A percentile compares a stretch with the other conserved stretches of the same genome.
Conservation (phyloP, 2,797 vertebrate species). For the Mus minutoides region DNA sequence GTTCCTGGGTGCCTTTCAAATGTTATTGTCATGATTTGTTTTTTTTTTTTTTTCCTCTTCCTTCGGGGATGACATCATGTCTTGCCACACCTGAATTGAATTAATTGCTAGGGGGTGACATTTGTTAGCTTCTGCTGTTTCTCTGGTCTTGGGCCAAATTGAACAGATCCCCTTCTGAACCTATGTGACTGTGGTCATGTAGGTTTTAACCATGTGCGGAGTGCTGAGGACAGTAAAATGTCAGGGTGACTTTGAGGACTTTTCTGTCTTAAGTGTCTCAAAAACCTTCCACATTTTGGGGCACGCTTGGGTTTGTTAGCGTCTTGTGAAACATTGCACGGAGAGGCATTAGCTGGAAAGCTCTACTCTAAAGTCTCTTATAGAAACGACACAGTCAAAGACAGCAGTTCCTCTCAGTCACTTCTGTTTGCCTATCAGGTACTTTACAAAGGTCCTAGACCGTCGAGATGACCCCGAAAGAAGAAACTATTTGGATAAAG, state of each 20-base stretch:
- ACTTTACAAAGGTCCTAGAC: background rate
- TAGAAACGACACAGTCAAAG: background rate
- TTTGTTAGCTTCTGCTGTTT: conserved; percentile 11
- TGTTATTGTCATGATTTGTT: background rate
- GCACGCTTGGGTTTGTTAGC: background rate
- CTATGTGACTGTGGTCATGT: background rate
- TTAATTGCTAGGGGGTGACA: background rate
- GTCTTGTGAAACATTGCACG: background rate
- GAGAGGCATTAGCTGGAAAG: background rate
- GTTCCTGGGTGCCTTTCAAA: background rate
- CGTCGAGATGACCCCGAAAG: background rate
- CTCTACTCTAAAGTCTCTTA: background rate
- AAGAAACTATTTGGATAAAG: background rate
- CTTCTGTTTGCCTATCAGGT: conserved; percentile 8
- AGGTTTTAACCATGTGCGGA: conserved; percentile 28
- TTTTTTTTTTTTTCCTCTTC: background rate
- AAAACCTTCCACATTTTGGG: background rate
- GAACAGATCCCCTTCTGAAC: background rate
- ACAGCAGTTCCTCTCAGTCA: background rate
- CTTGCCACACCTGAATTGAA: background rate
- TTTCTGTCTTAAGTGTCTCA: conserved; percentile 15
- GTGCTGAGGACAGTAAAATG: conserved; percentile 22
- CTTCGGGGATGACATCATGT: background rate
- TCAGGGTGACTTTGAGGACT: background rate
- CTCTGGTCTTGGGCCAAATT: background rate